Base-by-base conservation (phyloP, 2,888 invertebrate species). In the Ceraclea dissimilis region DNA sequence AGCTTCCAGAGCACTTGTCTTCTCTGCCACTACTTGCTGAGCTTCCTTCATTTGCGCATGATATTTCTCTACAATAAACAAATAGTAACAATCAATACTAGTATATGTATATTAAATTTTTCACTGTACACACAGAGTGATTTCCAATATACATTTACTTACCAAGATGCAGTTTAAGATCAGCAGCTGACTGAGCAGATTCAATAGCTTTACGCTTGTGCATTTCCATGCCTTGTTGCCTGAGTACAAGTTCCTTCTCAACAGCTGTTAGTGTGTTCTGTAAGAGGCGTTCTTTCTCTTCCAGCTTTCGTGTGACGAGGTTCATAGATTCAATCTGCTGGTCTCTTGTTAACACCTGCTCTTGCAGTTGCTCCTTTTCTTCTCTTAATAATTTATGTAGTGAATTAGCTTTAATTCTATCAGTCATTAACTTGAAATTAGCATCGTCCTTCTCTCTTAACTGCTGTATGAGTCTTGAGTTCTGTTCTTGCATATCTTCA, bases 401-500 rank as follows among this genome's bases (percentile, higher is more conserved):
- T 66, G 97, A 96, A 73, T 96, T 96, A 2, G 94, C 90, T 70
- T 95, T 94, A 60, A 96, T 95, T 54, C 95, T 74, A 71, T 98
- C 98, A 0, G 95, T 93, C 96, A 99, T 97, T 4, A 98, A 81
- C 72, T 98, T 97, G 71, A 99, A 96, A 73, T 99, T 98, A 2
- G 97, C 96, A 69, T 98, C 98, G 67, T 96, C 95, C 66, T 98
- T 97, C 71, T 98, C 97, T 2, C 95, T 78, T 57, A 99, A 74
- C 71, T 98, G 97, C 65, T 97, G 95, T 52, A 98, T 89, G 18
- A 98, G 81, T 34, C 96, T 79, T 0, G 93, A 93, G 73, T 97
- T 97, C 75, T 97, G 97, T 67, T 98, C 97, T 75, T 98, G 97
- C 95, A 97, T 96, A 68, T 99, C 98, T 70, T 99, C 98, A 69